Evolutionary conservation across 2,797 vertebrate species (phyloP), one percentile per base, ranked within the genome.

Genomic region (Sebastes steindachneri): DNA sequence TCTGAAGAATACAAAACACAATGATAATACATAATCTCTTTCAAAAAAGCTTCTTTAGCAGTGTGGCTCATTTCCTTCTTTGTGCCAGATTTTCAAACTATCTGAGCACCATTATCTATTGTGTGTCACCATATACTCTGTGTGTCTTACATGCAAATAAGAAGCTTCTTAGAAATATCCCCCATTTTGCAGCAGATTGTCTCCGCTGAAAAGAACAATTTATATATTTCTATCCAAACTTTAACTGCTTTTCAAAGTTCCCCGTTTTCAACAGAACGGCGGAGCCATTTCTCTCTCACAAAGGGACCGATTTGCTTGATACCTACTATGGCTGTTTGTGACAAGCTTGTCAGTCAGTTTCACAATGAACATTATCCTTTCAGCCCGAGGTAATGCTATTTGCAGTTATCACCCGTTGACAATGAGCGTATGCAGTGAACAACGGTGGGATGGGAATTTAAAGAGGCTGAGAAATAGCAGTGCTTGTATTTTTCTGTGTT

Each of bases 321-420:
- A 67, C 28, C 71, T 78, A 73, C 71, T 78, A 65, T 5, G 14
- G 60, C 35, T 75, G 84, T 78, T 74, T 73, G 79, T 65, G 88
- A 86, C 79, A 58, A 68, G 77, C 77, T 75, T 78, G 80, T 85
- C 82, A 81, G 64, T 76, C 76, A 75, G 26, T 41, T 54, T 48
- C 72, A 80, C 67, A 79, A 62, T 74, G 74, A 75, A 75, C 10
- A 15, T 69, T 23, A 68, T 72, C 54, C 75, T 76, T 80, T 86
- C 71, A 80, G 75, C 54, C 26, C 3, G 59, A 59, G 64, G 73
- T 79, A 45, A 75, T 45, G 81, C 25, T 71, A 67, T 80, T 77
- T 35, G 60, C 65, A 55, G 58, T 35, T 66, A 78, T 77, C 73
- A 12, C 41, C 54, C 54, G 33, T 25, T 3, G 4, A 77, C 68